These are phyloP conservation scores for Tachystola acroxantha DNA, from an alignment of 2,888 invertebrate genomes.

Conservation along the genomic window DNA sequence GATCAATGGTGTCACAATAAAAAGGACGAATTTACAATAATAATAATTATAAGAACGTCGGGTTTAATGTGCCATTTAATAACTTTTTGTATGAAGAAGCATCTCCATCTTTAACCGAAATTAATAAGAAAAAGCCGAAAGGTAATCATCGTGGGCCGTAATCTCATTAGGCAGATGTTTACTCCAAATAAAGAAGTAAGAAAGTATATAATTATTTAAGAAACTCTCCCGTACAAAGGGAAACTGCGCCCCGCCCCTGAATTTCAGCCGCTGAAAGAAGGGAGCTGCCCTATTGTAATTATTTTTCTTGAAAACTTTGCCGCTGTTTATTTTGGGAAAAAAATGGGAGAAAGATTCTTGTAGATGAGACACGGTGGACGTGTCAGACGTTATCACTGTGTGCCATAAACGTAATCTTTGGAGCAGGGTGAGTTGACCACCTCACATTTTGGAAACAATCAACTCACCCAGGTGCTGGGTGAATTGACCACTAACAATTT, in stretches of 20 bases:
- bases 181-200: slow-evolving; percentile 51
- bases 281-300: slow-evolving; percentile 56
- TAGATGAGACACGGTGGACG: slow-evolving; percentile 19
- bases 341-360: slow-evolving; percentile 19
- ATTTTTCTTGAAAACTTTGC: slow-evolving; percentile 67
- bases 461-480: too few relatives aligned
- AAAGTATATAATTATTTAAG: slow-evolving; percentile 61
- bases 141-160: slow-evolving; percentile 47
- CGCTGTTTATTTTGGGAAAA: slow-evolving; percentile 42
- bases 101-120: slow-evolving; percentile 25
- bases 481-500: too few relatives aligned
- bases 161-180: slow-evolving; percentile 66
- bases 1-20: too few relatives aligned
- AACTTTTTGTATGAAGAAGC: too few relatives aligned
- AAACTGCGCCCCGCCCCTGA: slow-evolving; percentile 14
- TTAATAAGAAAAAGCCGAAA: slow-evolving; percentile 41
- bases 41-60: too few relatives aligned
- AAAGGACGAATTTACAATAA: too few relatives aligned
- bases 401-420: too few relatives aligned
- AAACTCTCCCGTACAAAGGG: slow-evolving; percentile 42
- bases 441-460: too few relatives aligned
- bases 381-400: slow-evolving; percentile 1
- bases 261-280: slow-evolving; percentile 36
- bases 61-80: too few relatives aligned
- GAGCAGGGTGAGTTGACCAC: too few relatives aligned